These are phyloP conservation scores for Ciona savignyi DNA, from an alignment of 23 tunicate genomes.

Conservation along the genomic window DNA sequence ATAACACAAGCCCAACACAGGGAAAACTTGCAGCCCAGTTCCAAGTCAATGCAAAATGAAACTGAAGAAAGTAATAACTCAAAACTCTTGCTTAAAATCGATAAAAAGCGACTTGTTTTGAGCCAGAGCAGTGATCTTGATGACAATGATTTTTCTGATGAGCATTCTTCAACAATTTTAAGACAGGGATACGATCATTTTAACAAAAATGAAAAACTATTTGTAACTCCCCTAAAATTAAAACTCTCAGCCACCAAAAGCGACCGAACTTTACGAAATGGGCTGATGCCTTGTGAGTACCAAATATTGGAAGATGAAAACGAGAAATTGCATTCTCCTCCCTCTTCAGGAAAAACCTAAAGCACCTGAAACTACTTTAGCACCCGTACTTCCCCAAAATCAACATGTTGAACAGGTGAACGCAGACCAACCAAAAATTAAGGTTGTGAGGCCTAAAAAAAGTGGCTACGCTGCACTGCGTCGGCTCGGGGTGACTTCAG, in stretches of 20 bases:
- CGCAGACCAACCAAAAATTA: too few species aligned
- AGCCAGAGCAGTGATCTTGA: slow-evolving; percentile 3
- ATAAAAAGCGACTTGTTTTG: slow-evolving; percentile 10
- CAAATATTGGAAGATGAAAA: slow-evolving; percentile 17
- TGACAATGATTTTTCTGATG: background rate
- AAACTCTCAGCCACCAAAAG: slow-evolving; percentile 33
- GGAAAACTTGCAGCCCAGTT: too few species aligned
- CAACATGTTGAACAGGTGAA: too few species aligned
- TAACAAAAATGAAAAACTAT: background rate
- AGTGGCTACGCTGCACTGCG: slow-evolving; percentile 2
- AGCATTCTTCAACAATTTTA: background rate
- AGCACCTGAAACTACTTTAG: too few species aligned
- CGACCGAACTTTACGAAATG: slow-evolving; percentile 34
- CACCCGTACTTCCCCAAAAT: too few species aligned
- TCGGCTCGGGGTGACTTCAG: slow-evolving; percentile 4
- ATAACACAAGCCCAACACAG: too few species aligned
- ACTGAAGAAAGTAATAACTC: too few species aligned
- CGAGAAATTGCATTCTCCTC: too few species aligned
- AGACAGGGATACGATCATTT: background rate
- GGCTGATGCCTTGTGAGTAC: slow-evolving; percentile 36
- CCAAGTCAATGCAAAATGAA: too few species aligned
- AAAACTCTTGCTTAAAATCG: slow-evolving; percentile 32
- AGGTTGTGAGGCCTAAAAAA: too few species aligned
- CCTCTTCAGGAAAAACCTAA: too few species aligned
- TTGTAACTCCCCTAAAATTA: slow-evolving; percentile 30